phyloP scores from a whole-genome alignment of 1,140 invertebrate species.

The Zophobas atratus region DNA sequence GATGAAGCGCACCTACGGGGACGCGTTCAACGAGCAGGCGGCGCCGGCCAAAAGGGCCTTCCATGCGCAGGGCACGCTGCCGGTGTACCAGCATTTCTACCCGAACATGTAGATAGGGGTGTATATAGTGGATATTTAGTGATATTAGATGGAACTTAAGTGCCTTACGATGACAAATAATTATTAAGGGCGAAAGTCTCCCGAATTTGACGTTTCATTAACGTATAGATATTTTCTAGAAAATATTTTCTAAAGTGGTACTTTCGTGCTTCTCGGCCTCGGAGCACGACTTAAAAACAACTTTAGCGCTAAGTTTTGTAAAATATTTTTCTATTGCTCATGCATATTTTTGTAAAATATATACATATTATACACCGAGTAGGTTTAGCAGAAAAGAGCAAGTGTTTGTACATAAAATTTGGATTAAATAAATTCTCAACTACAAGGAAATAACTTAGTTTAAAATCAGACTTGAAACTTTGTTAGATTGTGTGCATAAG shows the following conservation, averaged over 20 bases:
- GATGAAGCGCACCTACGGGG: constrained; percentile 67
- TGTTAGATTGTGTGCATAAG: too few species aligned
- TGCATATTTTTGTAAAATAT: too few species aligned
- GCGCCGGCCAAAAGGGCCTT: constrained; percentile 67
- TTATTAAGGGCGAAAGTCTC: not conserved
- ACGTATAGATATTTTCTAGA: too few species aligned
- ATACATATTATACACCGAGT: too few species aligned
- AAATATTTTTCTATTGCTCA: too few species aligned
- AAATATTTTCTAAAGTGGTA: too few species aligned
- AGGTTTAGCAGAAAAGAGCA: not conserved
- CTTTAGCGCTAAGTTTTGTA: too few species aligned
- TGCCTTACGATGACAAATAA: constrained; percentile 36
- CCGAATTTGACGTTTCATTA: not conserved
- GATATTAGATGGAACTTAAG: not conserved
- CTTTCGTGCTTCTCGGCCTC: too few species aligned
- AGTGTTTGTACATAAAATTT: constrained; percentile 2
- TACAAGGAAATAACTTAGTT: too few species aligned
- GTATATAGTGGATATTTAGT: not conserved
- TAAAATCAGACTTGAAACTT: too few species aligned
- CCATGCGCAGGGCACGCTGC: constrained; percentile 67
- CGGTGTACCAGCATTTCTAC: constrained; percentile 72
- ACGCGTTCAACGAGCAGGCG: constrained; percentile 69
- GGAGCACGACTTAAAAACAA: too few species aligned
- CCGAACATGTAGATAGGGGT: constrained; percentile 68
- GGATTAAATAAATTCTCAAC: too few species aligned